phyloP scores from a whole-genome alignment of 37 sponge, comb jelly and placozoan species.

The Eunapius fragilis region DNA sequence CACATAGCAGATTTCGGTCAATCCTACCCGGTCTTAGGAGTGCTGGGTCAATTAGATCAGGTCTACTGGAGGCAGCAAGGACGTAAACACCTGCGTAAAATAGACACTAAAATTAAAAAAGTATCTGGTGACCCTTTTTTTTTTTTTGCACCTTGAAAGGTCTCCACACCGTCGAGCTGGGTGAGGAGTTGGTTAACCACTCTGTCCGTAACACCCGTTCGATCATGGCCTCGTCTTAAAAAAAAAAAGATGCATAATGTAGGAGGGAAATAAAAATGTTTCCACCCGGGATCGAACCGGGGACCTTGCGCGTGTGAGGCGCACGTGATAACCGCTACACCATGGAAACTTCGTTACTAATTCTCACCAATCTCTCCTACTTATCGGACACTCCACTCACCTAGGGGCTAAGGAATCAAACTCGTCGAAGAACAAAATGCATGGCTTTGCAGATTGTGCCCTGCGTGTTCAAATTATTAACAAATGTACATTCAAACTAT shows the following conservation, averaged over 20 bases:
- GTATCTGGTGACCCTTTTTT: not conserved
- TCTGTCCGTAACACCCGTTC: conserved; percentile 96
- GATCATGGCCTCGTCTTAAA: conserved; percentile 89
- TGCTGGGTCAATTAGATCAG: conserved; percentile 96
- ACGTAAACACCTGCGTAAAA: conserved; percentile 78
- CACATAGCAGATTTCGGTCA: conserved; percentile 74
- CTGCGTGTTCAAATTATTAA: conserved; percentile 22
- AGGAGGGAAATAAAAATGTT: not conserved
- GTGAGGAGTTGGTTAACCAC: conserved; percentile 97
- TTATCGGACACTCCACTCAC: too few species aligned
- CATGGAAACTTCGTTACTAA: conserved; percentile 43
- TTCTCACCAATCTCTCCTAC: too few species aligned
- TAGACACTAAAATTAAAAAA: not conserved
- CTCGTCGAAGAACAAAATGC: conserved; percentile 96
- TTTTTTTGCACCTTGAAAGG: conserved; percentile 43
- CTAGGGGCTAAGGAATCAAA: conserved; percentile 92
- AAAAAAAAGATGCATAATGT: not conserved
- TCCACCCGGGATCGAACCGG: conserved; percentile 6
- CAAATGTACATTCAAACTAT: not conserved
- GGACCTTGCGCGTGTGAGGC: conserved; percentile 9
- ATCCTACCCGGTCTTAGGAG: conserved; percentile 92
- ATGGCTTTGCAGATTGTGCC: conserved; percentile 86
- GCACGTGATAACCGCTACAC: conserved; percentile 81
- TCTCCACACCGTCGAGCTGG: conserved; percentile 93
- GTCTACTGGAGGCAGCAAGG: conserved; percentile 92